Base-by-base conservation (phyloP, 2,797 vertebrate genomes). In the Xenentodon cancila region DNA sequence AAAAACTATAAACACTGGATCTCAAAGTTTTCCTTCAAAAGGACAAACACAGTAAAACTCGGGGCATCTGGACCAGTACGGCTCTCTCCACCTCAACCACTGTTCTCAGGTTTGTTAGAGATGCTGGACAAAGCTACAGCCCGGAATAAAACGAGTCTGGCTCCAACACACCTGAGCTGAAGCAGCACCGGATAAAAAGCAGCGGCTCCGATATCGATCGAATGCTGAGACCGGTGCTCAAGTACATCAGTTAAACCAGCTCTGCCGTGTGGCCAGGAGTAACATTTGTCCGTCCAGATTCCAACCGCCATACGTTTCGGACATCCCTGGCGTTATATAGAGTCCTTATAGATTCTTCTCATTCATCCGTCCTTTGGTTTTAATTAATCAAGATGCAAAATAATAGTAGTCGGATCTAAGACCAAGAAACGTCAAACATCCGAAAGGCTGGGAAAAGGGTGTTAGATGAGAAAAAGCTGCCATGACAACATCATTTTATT, bases 121-220 rank as follows among this genome's bases (percentile, higher is more conserved):
- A 68, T 2, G 5, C 48, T 16, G 16, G 2, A 62, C 21, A 59
- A 59, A 44, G 37, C 55, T 27, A 17, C 44, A 72, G 71, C 78
- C 78, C 50, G 12, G 18, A 71, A 59, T 47, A 53, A 82, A 81
- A 79, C 62, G 64, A 72, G 53, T 73, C 30, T 22, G 53, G 25
- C 63, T 69, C 25, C 55, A 71, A 64, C 53, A 45, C 44, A 20
- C 77, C 43, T 65, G 70, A 63, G 48, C 56, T 53, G 70, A 0
- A 67, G 69, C 56, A 25, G 48, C 53, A 52, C 64, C 64, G 71
- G 77, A 82, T 82, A 73, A 75, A 75, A 81, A 73, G 49, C 73
- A 73, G 53, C 46, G 59, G 45, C 75, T 81, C 71, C 56, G 68
- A 61, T 86, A 82, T 84, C 68, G 86, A 86, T 81, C 77, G 80